Base-by-base conservation (phyloP, 1,140 invertebrate species). In the Samia ricini region DNA sequence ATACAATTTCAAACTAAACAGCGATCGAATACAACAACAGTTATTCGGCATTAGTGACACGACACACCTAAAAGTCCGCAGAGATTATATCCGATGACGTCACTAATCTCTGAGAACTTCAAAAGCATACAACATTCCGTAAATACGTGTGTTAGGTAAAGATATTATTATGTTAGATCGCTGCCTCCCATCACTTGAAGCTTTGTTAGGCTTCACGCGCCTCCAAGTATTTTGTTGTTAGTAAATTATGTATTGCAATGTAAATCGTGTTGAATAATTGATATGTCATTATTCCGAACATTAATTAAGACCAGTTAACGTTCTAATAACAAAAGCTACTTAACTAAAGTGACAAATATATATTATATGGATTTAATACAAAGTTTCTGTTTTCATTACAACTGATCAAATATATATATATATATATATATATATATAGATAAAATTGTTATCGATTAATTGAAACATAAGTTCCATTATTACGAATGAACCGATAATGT, bases 71-170 rank as follows among this genome's bases (percentile, higher is more conserved):
- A 64, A 42, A 33, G 22, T 18, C 24, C 18, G 19, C 33, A 20
- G n/a, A 19, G 56, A 57, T 33, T 33, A 20, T 22, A 24, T 22
- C 22, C 2, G n/a, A 33, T 57, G 20, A 57, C 19, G 22, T n/a
- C 20, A 49, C n/a, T 15, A 50, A 22, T 59, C 57, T 59, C 36
- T 42, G 24, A 50, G 23, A n/a, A 33, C 57, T 20, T 49, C 22
- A 50, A 83, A 42, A 88, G 85, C 86, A 79, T 73, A 83, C 71
- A 60, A 72, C 83, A 88, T 89, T 86, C 85, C 71, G 77, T 83
- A 81, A 84, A 69, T 79, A 69, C 58, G 60, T 67, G 61, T 72
- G 67, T 76, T 77, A 74, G 62, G 65, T 76, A 69, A 74, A 79
- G 76, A 76, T 21, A 73, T 69, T 21, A 73, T 69, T 82, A 71